These are phyloP conservation scores for Nycticorax nycticorax DNA, from an alignment of 2,113 vertebrate species.

Conservation along the genomic window DNA sequence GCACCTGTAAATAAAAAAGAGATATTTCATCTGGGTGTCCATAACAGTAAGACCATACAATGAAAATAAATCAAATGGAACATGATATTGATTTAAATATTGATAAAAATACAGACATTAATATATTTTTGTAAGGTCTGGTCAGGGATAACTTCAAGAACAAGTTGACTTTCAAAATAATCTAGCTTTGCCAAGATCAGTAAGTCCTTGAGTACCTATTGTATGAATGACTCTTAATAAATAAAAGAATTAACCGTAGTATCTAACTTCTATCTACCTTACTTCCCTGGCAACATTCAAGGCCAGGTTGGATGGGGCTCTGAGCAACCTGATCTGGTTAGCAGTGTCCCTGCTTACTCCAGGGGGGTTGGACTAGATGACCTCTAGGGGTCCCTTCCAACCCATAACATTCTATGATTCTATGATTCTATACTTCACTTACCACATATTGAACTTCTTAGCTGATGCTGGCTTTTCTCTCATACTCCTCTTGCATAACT, in stretches of 20 bases:
- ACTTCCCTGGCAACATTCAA: too few relatives aligned
- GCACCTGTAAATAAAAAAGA: background rate
- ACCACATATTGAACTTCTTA: background rate
- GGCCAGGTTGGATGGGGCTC: too few relatives aligned
- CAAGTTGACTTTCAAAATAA: background rate
- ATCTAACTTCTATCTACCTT: background rate
- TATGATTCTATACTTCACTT: too few relatives aligned
- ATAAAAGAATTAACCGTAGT: background rate
- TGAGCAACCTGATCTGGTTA: too few relatives aligned
- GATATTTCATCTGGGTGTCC: background rate
- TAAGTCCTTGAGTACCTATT: background rate
- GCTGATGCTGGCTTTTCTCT: background rate
- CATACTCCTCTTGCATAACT: background rate
- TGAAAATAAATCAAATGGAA: background rate
- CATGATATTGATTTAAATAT: background rate
- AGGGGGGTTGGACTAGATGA: too few relatives aligned
- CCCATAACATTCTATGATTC: too few relatives aligned
- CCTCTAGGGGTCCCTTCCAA: too few relatives aligned
- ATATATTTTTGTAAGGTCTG: background rate
- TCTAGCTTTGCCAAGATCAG: background rate
- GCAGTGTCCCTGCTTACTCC: too few relatives aligned
- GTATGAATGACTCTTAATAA: background rate
- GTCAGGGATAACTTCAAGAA: background rate
- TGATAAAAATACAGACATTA: background rate
- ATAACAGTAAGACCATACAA: background rate